A percentile compares a stretch with the other conserved stretches of the same genome.
Conservation (phyloP, 2,113 vertebrate genomes). For the Ptyas mucosa region DNA sequence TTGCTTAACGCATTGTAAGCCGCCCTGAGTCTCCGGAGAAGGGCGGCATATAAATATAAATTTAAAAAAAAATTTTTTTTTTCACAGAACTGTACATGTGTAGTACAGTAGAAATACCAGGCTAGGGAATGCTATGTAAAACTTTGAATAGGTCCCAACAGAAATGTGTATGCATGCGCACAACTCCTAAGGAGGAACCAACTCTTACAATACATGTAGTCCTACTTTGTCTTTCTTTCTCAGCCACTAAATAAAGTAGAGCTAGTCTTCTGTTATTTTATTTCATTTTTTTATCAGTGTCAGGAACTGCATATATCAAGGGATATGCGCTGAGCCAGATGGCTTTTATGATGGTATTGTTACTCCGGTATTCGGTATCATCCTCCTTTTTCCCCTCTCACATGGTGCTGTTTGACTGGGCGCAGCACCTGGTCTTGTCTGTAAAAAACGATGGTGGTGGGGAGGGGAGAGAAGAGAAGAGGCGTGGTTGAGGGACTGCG, state of each 20-base stretch:
- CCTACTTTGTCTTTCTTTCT: not conserved
- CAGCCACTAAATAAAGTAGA: not conserved
- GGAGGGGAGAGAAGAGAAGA: not conserved
- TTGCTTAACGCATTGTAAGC: too few species aligned
- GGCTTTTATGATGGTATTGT: constrained; percentile 16
- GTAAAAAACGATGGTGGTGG: not conserved
- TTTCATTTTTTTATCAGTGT: not conserved
- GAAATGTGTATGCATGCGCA: not conserved
- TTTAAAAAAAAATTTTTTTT: too few species aligned
- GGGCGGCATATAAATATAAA: too few species aligned
- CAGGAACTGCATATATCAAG: not conserved
- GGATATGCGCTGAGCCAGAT: not conserved
- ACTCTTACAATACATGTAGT: not conserved
- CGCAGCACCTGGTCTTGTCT: constrained; percentile 53
- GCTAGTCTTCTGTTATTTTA: not conserved
- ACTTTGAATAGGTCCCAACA: not conserved
- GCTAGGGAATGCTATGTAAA: not conserved
- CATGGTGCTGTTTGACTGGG: constrained; percentile 2
- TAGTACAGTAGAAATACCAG: not conserved
- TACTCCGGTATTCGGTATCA: constrained; percentile 8
- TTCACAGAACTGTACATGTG: not conserved
- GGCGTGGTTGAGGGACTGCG: not conserved
- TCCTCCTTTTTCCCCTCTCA: not conserved
- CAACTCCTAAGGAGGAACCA: not conserved
- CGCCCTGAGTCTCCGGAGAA: too few species aligned